Conservation (phyloP, 2,113 vertebrate genomes). For the Mola mola region DNA sequence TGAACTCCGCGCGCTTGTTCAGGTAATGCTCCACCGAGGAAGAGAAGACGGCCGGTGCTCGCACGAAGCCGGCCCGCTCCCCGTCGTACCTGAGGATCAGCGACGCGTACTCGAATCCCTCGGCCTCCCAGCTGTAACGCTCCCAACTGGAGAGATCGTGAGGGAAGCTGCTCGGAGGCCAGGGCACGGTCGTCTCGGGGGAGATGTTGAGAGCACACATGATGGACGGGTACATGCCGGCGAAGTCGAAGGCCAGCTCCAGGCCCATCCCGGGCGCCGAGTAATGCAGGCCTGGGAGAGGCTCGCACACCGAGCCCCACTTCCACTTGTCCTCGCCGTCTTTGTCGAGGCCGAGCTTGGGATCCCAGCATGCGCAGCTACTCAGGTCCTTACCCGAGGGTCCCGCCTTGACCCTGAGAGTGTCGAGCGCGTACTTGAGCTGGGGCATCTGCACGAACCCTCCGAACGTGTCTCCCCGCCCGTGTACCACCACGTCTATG, state of each 20-base stretch:
- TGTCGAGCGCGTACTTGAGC: slow-evolving; percentile 16
- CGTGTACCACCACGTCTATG: slow-evolving; percentile 20
- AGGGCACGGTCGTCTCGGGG: slow-evolving; percentile 5
- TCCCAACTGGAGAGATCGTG: slow-evolving; percentile 13
- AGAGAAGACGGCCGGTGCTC: background rate
- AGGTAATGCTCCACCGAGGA: slow-evolving; percentile 6
- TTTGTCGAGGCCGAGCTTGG: too few relatives aligned
- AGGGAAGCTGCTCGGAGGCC: fast-evolving
- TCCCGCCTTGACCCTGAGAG: background rate
- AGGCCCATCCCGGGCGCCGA: too few relatives aligned
- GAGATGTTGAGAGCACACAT: slow-evolving; percentile 36
- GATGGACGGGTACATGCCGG: slow-evolving; percentile 26
- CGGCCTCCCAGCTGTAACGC: slow-evolving; percentile 16
- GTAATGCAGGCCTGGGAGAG: too few relatives aligned
- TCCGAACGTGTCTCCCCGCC: background rate
- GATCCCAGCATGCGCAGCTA: background rate
- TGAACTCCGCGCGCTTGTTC: background rate
- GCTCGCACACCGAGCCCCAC: too few relatives aligned
- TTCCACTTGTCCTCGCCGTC: too few relatives aligned
- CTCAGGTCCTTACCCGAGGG: background rate
- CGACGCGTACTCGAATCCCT: background rate
- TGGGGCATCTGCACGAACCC: slow-evolving; percentile 29
- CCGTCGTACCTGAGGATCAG: slow-evolving; percentile 1
- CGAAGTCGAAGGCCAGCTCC: too few relatives aligned
- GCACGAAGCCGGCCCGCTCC: fast-evolving